Base-by-base conservation (phyloP, 2,113 vertebrate species). In the Nestor notabilis region DNA sequence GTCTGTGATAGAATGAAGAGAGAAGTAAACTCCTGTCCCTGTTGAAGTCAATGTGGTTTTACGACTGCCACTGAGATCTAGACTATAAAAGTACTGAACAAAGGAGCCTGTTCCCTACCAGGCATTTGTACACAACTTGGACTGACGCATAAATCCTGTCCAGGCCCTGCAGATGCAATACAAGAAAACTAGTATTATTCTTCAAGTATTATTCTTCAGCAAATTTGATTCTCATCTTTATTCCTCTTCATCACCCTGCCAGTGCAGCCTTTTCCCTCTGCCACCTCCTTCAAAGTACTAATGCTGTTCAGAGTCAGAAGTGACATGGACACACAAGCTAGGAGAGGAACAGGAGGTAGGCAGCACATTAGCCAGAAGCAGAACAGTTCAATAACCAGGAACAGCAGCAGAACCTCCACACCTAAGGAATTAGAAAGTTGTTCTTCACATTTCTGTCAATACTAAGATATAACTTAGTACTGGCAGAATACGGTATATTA, bases 301-400 rank as follows among this genome's bases (percentile, higher is more conserved):
- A 1, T 20, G 41, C 9, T 31, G 12, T 21, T 65, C 14, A 11
- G 27, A 61, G 44, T 14, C 43, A 82, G 52, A 41, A 97, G 64
- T 0, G 0, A 72, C 49, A 31, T 0, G 0, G 70, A 29, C 7
- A n/a, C 27, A 4, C 28, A 49, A 49, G 44, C 47, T 39, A 18
- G 41, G 44, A 74, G 63, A 53, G 28, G 29, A 71, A 15, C 1
- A 37, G 20, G 18, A 46, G 53, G 49, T 6, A 75, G 12, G 55
- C 58, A 78, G 76, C 11, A 13, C 2, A 0, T 33, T 17, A 71
- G 23, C 27, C 56, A 83, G 44, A 63, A 60, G 55, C 44, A 75
- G 31, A 72, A 53, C 1, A 25, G 31, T 33, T 35, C 87, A 52
- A 28, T 25, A 66, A 61, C 24, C 31, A 68, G 44, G 50, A 63